Base-by-base conservation (phyloP, 2,888 invertebrate species). In the Caradrina kadenii region DNA sequence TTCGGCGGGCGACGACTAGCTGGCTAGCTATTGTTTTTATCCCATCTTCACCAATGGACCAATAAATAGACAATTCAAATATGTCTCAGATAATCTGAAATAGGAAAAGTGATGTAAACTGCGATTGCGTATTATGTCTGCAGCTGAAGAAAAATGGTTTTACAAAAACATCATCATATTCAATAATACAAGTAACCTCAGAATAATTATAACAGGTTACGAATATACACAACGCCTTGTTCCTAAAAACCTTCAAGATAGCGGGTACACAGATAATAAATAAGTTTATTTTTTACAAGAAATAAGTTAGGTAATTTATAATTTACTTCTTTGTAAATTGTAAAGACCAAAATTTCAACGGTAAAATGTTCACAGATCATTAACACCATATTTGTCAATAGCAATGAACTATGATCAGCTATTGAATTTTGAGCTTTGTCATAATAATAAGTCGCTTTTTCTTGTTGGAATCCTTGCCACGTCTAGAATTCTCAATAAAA, bases 51-150 rank as follows among this genome's bases (percentile, higher is more conserved):
- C 54, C 22, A 31, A 31, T 42, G n/a, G n/a, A 11, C 39, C 31
- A 54, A 73, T 62, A 56, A 67, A 64, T 68, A 70, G n/a, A 31
- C 13, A n/a, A 63, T 64, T 62, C 59, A 62, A 35, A 69, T 62
- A 79, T 1, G 13, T 60, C 53, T 54, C 49, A 63, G 19, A 17
- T 65, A 50, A 22, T 35, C 53, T 49, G 39, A 50, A 42, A 49
- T 21, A 56, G 35, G 13, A 21, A 5, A 22, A 39, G 10, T 45
- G 2, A n/a, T 60, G 19, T 21, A 22, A 1, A 48, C 2, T 21
- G n/a, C 11, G 6, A 35, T 39, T 17, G 15, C 6, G 17, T 45
- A 15, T 17, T 5, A 15, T 45, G 15, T 15, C 45, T 17, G 5
- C 11, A 17, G 17, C 6, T 45, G 1, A 45, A 45, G 17, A 39